Base-by-base conservation (phyloP, 2,888 invertebrate species). In the Rhingia rostrata region DNA sequence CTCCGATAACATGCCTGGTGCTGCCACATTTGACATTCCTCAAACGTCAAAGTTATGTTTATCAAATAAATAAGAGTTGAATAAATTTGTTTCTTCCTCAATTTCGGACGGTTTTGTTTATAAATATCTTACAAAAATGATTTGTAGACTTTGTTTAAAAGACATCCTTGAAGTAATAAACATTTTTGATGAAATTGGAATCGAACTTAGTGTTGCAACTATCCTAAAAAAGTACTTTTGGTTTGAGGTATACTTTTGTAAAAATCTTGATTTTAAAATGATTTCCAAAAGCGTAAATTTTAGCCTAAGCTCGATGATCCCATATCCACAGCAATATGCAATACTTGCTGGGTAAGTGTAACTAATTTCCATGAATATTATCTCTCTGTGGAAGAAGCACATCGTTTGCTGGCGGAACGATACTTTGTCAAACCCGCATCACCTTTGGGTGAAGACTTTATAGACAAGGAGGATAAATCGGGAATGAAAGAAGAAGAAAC, bases 161-260 rank as follows among this genome's bases (percentile, higher is more conserved):
- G 89, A 88, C 86, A 87, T 88, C n/a, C 82, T 86, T 22, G 89
- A 90, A 60, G 88, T 89, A 7, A 88, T 91, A 56, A 87, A 89
- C 35, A 90, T 91, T 78, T 91, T 91, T 61, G 89, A 89, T 45
- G 88, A 86, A 45, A 86, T 88, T 32, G 90, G 90, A 2, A 51
- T 86, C 4, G 87, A 89, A 10, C 79, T 89, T 4, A 89, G 89
- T 80, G 88, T 90, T n/a, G 88, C 90, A 1, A 73, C 74, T 3
- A 87, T 90, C 41, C 81, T 91, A 32, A 87, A 87, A 41, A 90
- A 91, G 85, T 89, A 91, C 79, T 91, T 91, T 87, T 91, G 91
- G 90, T 91, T 91, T 77, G 89, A 90, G 89, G 91, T 91, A 87
- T 2, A 43, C 37, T 35, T 43, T 10, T 54, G 12, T 10, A 3